A percentile compares a stretch with the other conserved stretches of the same genome.
Evolutionary conservation across 2,113 vertebrate genomes (phyloP).

Genomic region (Sterrhoptilus dennistouni): DNA sequence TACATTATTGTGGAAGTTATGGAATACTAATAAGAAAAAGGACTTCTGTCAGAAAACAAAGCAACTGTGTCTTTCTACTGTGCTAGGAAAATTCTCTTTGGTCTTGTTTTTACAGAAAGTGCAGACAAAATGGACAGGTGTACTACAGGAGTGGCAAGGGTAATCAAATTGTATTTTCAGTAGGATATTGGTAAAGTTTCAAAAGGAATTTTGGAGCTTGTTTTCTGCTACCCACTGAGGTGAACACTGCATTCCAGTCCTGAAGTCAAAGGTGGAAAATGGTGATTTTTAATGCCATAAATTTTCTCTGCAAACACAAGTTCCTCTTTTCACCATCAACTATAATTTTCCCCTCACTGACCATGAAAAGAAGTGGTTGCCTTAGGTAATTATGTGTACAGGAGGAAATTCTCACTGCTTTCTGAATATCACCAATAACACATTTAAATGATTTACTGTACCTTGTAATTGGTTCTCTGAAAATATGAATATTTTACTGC

Average conservation of each 20-base stretch:
- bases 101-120: neutral
- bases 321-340: neutral
- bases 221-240: neutral
- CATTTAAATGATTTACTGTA: slow-evolving; percentile 64
- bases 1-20: neutral
- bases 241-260: neutral
- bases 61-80: neutral
- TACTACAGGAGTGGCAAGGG: neutral
- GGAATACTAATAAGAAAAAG: neutral
- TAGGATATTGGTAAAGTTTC: neutral
- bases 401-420: slow-evolving; percentile 41
- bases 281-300: neutral
- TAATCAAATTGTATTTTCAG: neutral
- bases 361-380: slow-evolving; percentile 45
- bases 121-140: neutral
- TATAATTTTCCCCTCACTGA: slow-evolving; percentile 31
- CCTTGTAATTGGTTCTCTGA: slow-evolving; percentile 68
- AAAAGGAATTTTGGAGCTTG: neutral
- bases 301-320: neutral
- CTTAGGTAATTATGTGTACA: slow-evolving; percentile 51
- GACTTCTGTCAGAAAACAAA: neutral
- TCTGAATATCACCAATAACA: slow-evolving; percentile 53
- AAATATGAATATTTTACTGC: slow-evolving; percentile 72
- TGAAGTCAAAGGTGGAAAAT: neutral
- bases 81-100: neutral